phyloP scores from a whole-genome alignment of 2,888 invertebrate species.

The Drosophila multiciliata region DNA sequence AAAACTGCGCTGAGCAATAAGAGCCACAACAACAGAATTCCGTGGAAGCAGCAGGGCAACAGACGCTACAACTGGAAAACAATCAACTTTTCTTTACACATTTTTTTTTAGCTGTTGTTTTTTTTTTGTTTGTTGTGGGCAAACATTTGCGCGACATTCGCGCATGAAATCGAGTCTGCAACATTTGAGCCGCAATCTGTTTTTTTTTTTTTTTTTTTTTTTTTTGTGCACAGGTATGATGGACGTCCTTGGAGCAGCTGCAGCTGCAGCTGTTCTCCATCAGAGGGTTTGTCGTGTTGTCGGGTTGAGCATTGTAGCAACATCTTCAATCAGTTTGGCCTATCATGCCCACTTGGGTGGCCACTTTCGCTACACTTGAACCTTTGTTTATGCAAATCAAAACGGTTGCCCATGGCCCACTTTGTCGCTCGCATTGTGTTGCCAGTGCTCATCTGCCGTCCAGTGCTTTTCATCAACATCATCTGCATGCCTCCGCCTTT shows the following conservation, averaged over 20 bases:
- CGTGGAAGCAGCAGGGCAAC: slow-evolving; percentile 21
- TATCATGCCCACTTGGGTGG: slow-evolving; percentile 65
- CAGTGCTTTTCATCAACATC: slow-evolving; percentile 49
- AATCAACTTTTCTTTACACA: slow-evolving; percentile 68
- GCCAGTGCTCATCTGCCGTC: slow-evolving; percentile 35
- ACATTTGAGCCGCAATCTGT: slow-evolving; percentile 52
- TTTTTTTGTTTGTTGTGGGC: slow-evolving; percentile 44
- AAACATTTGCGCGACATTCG: slow-evolving; percentile 73
- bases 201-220: slow-evolving; percentile 24
- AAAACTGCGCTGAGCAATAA: slow-evolving; percentile 47
- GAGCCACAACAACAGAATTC: slow-evolving; percentile 14
- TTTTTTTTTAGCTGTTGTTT: slow-evolving; percentile 35
- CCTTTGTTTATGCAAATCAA: slow-evolving; percentile 79
- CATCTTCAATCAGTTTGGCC: slow-evolving; percentile 71
- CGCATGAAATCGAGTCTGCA: slow-evolving; percentile 77
- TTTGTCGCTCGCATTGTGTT: slow-evolving; percentile 44
- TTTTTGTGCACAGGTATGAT: slow-evolving; percentile 54
- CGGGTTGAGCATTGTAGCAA: slow-evolving; percentile 15
- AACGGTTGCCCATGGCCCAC: slow-evolving; percentile 77
- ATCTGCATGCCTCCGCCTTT: slow-evolving; percentile 21
- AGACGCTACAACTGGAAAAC: slow-evolving; percentile 54
- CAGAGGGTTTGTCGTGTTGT: not conserved
- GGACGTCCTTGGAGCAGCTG: slow-evolving; percentile 53
- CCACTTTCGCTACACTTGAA: slow-evolving; percentile 74
- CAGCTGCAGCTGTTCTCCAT: slow-evolving; percentile 28